Percentiles rank a stretch among this genome's conserved stretches.
Evolutionary conservation across 2,113 vertebrate genomes (phyloP).

Genomic region (Madoqua kirkii): DNA sequence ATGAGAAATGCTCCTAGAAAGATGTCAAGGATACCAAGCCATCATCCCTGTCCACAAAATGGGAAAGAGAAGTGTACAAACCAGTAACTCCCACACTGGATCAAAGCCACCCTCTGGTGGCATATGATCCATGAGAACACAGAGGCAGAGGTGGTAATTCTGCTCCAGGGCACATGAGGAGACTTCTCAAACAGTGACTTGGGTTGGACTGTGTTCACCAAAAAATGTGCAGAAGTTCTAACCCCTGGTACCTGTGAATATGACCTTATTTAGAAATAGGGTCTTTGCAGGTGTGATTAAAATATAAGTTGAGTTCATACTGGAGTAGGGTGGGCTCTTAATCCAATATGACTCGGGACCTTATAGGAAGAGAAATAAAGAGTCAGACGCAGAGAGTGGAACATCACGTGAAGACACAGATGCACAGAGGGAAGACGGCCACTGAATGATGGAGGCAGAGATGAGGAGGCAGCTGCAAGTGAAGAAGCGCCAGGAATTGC

Average conservation of each 20-base stretch:
- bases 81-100: background rate
- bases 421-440: background rate
- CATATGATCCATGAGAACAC: background rate
- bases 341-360: background rate
- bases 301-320: background rate
- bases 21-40: too few relatives aligned
- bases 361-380: too few relatives aligned
- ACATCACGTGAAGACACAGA: background rate
- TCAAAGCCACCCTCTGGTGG: background rate
- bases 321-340: background rate
- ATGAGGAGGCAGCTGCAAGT: background rate
- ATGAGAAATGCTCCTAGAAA: background rate
- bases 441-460: rapidly evolving
- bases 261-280: background rate
- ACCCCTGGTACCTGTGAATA: background rate
- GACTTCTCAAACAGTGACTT: background rate
- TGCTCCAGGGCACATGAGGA: background rate
- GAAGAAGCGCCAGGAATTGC: background rate
- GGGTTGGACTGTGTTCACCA: background rate
- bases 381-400: background rate
- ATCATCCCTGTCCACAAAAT: background rate
- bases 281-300: background rate
- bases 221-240: background rate
- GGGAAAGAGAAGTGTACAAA: background rate
- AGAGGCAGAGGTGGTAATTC: background rate